A percentile compares a stretch with the other conserved stretches of the same genome.
Evolutionary conservation across 2,113 vertebrate species (phyloP).

Genomic region (human): DNA sequence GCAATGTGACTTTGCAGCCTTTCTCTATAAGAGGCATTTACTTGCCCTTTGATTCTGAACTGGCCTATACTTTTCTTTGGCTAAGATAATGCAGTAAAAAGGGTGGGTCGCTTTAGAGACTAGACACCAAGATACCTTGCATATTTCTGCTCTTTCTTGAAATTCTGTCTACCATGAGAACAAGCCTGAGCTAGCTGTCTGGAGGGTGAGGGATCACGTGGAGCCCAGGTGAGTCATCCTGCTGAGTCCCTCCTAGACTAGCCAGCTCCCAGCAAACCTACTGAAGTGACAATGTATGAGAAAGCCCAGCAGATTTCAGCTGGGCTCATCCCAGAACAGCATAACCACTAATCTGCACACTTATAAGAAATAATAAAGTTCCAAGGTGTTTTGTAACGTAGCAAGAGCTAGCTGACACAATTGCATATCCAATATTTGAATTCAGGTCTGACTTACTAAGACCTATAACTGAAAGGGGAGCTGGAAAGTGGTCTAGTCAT

Average conservation of each 20-base stretch:
- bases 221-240: background rate
- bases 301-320: background rate
- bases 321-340: background rate
- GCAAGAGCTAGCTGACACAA: background rate
- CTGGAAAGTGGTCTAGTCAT: background rate
- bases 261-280: background rate
- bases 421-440: background rate
- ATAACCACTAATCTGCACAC: background rate
- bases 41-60: background rate
- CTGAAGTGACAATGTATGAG: too few species aligned
- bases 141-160: background rate
- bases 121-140: background rate
- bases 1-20: background rate
- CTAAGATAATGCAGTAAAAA: background rate
- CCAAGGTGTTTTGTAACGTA: background rate
- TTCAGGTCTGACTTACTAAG: background rate
- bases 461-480: background rate
- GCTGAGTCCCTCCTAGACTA: background rate
- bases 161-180: background rate
- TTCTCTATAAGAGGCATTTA: background rate
- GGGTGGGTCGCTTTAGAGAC: background rate
- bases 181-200: too few species aligned
- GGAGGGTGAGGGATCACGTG: background rate
- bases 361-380: background rate
- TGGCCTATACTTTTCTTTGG: background rate